Evolutionary conservation across 2,113 vertebrate species (phyloP).

Genomic region (Anarrhichthys ocellatus): DNA sequence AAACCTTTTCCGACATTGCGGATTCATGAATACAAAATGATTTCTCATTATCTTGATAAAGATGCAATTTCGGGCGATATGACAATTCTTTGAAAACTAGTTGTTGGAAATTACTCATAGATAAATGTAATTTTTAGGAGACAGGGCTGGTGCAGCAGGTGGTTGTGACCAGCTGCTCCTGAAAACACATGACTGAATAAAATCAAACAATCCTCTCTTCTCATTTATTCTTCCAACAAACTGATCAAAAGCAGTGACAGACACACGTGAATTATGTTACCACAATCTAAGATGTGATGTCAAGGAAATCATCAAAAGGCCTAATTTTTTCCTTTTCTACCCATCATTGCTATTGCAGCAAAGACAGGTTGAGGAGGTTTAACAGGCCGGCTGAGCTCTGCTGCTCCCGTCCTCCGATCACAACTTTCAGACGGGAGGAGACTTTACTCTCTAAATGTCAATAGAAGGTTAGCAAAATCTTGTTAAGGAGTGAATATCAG

Average conservation of each 20-base stretch:
- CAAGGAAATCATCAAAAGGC: not conserved
- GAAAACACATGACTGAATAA: conserved; percentile 1
- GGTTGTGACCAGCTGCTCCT: not conserved
- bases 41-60: not conserved
- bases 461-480: conserved; percentile 53
- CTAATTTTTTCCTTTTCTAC: not conserved
- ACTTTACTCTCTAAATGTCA: conserved; percentile 53
- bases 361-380: conserved; percentile 14
- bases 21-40: not conserved
- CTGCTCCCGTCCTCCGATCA: conserved; percentile 8
- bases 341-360: not conserved
- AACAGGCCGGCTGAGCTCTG: not conserved
- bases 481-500: conserved; percentile 59
- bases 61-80: not conserved
- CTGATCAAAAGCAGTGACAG: conserved; percentile 39
- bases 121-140: not conserved
- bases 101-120: not conserved
- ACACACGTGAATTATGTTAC: conserved; percentile 44
- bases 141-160: not conserved
- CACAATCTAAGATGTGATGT: conserved; percentile 19
- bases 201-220: conserved; percentile 11
- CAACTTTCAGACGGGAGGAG: conserved; percentile 5
- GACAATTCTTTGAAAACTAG: not conserved
- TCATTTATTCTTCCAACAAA: conserved; percentile 14
- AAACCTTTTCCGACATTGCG: not conserved